phyloP scores from a whole-genome alignment of 1,140 invertebrate genomes.

The Zaprionus taronus region DNA sequence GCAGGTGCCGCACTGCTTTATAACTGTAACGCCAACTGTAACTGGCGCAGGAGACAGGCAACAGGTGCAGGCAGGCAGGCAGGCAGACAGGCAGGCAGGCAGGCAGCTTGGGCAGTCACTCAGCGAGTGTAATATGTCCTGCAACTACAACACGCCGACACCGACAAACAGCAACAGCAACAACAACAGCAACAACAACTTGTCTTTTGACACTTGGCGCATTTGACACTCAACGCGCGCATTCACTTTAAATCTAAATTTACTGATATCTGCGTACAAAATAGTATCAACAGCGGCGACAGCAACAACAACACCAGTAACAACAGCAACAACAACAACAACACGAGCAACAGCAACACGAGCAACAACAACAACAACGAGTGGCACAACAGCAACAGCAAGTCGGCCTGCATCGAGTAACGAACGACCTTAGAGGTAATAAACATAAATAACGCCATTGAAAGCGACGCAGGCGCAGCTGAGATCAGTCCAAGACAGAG shows the following conservation, averaged over 20 bases:
- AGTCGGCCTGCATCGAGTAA: constrained; percentile 74
- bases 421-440: constrained; percentile 84
- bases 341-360: constrained; percentile 30
- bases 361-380: constrained; percentile 19
- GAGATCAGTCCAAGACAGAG: constrained; percentile 56
- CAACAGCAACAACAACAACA: constrained; percentile 46
- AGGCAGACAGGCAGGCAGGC: constrained; percentile 9
- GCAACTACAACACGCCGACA: constrained; percentile 37
- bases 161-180: constrained; percentile 31
- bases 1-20: constrained; percentile 19
- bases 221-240: constrained; percentile 84
- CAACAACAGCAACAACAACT: constrained; percentile 44
- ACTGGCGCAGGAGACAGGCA: constrained; percentile 48
- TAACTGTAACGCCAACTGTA: constrained; percentile 64
- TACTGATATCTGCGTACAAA: constrained; percentile 84
- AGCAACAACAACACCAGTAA: constrained; percentile 53
- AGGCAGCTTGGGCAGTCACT: constrained; percentile 34
- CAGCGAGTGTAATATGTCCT: constrained; percentile 54
- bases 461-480: constrained; percentile 74
- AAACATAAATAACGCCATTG: constrained; percentile 84
- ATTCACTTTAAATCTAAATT: constrained; percentile 84
- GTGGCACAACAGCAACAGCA: constrained; percentile 41
- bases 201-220: constrained; percentile 81
- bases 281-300: constrained; percentile 82
- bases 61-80: constrained; percentile 38